phyloP scores from a whole-genome alignment of 2,888 invertebrate species.

The Flexamia atlantica region DNA sequence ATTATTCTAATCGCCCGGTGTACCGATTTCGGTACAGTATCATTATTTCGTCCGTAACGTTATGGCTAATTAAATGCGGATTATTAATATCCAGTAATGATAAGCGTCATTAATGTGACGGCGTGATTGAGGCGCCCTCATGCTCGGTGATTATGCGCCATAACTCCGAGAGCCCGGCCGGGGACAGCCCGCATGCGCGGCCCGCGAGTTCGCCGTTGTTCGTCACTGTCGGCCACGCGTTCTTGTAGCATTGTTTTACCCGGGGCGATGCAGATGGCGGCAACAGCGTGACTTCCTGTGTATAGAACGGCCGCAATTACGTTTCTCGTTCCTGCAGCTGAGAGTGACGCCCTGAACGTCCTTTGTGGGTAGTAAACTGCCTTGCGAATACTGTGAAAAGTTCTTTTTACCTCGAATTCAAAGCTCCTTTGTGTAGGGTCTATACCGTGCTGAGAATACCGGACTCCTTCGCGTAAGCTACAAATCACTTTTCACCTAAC shows the following conservation, averaged over 20 bases:
- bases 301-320: constrained; percentile 2
- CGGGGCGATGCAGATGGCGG: not conserved
- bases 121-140: constrained; percentile 19
- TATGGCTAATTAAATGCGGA: constrained; percentile 11
- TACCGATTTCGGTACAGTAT: constrained; percentile 13
- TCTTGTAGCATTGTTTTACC: not conserved
- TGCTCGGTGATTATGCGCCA: constrained; percentile 13
- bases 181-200: constrained; percentile 17
- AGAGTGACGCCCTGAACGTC: not conserved
- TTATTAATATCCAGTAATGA: constrained; percentile 22
- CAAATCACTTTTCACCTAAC: no score
- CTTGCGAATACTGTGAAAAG: no score
- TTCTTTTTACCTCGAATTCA: no score
- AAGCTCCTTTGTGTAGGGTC: no score
- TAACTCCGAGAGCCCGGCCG: constrained; percentile 19
- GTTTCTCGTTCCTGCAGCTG: not conserved
- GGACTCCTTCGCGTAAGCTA: no score
- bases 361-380: no score
- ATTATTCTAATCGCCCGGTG: constrained; percentile 3
- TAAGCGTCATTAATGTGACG: not conserved
- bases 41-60: constrained; percentile 3
- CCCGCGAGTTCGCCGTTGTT: constrained; percentile 26
- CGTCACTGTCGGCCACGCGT: constrained; percentile 12
- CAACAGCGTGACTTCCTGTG: constrained; percentile 19
- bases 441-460: no score